phyloP scores from a whole-genome alignment of 2,888 invertebrate genomes.

The Dioctria linearis region DNA sequence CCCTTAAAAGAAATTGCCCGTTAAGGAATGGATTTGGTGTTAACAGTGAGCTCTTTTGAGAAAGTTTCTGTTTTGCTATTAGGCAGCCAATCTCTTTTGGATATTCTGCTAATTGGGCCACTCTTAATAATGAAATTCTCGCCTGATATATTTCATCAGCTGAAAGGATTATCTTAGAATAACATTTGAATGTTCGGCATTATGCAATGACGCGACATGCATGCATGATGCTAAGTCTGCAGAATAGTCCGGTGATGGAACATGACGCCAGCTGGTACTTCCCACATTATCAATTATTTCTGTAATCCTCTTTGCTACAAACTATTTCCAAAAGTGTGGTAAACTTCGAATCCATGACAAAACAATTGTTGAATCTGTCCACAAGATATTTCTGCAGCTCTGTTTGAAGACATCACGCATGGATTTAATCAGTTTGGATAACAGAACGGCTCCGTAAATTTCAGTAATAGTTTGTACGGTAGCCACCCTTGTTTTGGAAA shows the following conservation, averaged over 20 bases:
- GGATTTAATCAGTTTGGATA: too few species aligned
- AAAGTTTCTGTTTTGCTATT: not conserved
- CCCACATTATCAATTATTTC: conserved; percentile 57
- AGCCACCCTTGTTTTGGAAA: not conserved
- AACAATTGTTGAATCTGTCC: conserved; percentile 60
- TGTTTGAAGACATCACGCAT: not conserved
- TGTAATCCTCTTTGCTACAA: conserved; percentile 63
- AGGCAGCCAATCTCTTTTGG: not conserved
- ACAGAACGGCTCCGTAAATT: too few species aligned
- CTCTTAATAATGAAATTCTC: too few species aligned
- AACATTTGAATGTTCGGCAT: not conserved
- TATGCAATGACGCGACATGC: not conserved
- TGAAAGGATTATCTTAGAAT: not conserved
- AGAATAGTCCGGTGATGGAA: not conserved
- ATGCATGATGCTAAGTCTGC: not conserved
- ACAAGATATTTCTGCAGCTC: conserved; percentile 48
- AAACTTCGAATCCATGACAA: conserved; percentile 57
- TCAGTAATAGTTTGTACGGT: not conserved
- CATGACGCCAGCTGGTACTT: not conserved
- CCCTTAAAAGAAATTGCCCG: not conserved
- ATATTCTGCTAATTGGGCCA: not conserved
- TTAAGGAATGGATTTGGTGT: not conserved
- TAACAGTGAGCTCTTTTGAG: not conserved
- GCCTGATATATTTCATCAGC: too few species aligned
- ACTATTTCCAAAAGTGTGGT: conserved; percentile 56